Conservation (phyloP, 2,888 invertebrate genomes). For the Panzeria rudis region DNA sequence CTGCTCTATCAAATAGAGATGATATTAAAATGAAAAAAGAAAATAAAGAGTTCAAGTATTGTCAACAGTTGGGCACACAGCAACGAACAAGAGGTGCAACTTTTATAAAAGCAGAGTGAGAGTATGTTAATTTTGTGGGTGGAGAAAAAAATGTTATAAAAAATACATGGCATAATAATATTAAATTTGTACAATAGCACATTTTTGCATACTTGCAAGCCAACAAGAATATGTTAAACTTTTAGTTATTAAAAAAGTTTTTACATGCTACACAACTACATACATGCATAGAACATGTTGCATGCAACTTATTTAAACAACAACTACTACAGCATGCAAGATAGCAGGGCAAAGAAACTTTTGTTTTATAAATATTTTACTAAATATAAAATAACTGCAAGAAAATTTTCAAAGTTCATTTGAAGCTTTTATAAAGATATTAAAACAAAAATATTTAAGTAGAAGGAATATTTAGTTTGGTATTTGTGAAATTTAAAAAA, state of each 20-base stretch:
- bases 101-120: background rate
- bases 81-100: background rate
- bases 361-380: slow-evolving; percentile 43
- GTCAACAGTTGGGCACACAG: slow-evolving; percentile 58
- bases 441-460: slow-evolving; percentile 18
- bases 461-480: background rate
- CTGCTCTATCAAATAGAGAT: slow-evolving; percentile 10
- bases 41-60: slow-evolving; percentile 46
- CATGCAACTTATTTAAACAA: slow-evolving; percentile 41
- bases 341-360: slow-evolving; percentile 36
- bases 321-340: background rate
- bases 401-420: slow-evolving; percentile 17
- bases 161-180: slow-evolving; percentile 21
- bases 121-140: slow-evolving; percentile 3
- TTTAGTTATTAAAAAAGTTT: slow-evolving; percentile 72
- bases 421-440: slow-evolving; percentile 44
- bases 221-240: slow-evolving; percentile 69
- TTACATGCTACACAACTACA: slow-evolving; percentile 7
- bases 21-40: background rate
- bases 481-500: slow-evolving; percentile 1
- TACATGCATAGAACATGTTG: slow-evolving; percentile 10
- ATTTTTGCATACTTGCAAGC: slow-evolving; percentile 49
- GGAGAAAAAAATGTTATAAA: background rate
- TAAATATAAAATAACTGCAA: slow-evolving; percentile 44
- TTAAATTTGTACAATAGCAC: slow-evolving; percentile 40